Conservation (phyloP, 2,113 vertebrate species). For the Lagenorhynchus albirostris region DNA sequence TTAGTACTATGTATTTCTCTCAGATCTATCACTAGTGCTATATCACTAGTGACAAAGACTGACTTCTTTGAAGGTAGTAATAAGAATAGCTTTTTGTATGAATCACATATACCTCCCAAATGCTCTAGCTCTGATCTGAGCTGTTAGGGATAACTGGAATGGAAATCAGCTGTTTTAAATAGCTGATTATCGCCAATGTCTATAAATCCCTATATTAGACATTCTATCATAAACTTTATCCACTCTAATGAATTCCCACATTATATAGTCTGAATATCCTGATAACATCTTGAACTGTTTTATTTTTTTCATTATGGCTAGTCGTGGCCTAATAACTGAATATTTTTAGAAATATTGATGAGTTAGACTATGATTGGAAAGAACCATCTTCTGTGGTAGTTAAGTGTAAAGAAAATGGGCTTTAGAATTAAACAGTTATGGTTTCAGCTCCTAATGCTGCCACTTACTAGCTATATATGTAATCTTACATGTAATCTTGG, state of each 20-base stretch:
- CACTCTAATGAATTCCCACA: neutral
- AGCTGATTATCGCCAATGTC: neutral
- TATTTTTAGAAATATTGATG: conserved; percentile 25
- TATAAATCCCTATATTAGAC: neutral
- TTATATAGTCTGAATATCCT: neutral
- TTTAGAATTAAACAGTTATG: neutral
- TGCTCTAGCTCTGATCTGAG: neutral
- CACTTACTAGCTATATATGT: neutral
- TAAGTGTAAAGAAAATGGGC: neutral
- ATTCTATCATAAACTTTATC: neutral
- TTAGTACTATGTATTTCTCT: neutral
- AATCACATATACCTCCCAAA: neutral
- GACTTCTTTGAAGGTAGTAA: neutral
- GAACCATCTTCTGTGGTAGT: neutral
- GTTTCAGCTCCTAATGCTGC: neutral
- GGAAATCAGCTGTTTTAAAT: neutral
- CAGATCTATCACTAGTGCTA: neutral
- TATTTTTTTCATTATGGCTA: neutral
- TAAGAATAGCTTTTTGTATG: neutral
- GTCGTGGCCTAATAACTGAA: neutral
- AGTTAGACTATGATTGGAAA: neutral
- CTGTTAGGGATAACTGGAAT: neutral
- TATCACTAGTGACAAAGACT: neutral
- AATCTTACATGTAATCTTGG: neutral
- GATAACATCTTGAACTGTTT: neutral